Percentiles rank a stretch among this genome's conserved stretches.
phyloP scores from a whole-genome alignment of 2,797 vertebrate species.

The Anguilla marmorata region DNA sequence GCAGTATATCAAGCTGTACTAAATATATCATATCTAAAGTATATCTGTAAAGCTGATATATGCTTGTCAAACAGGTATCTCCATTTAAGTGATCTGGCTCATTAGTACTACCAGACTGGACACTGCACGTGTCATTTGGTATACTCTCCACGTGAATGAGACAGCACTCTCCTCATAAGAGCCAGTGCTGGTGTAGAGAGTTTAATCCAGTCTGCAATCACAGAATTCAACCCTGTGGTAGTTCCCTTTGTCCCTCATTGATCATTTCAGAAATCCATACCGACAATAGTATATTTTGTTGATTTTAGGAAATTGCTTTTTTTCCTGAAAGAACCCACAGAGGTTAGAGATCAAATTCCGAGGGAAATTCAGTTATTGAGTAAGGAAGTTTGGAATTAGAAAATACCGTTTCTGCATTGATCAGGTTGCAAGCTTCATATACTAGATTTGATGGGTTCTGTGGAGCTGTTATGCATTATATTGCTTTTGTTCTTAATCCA shows the following conservation, averaged over 20 bases:
- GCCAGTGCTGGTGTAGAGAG: conserved; percentile 9
- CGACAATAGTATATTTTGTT: neutral
- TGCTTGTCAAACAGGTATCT: neutral
- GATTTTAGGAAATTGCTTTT: neutral
- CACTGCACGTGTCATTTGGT: neutral
- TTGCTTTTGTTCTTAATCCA: neutral
- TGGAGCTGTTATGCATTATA: neutral
- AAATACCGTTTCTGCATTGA: neutral
- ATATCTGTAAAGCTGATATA: neutral
- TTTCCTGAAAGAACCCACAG: neutral
- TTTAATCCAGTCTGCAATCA: neutral
- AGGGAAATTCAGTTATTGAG: neutral
- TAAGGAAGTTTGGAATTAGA: neutral
- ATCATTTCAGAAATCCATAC: conserved; percentile 13
- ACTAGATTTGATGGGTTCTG: neutral
- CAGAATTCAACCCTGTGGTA: conserved; percentile 16
- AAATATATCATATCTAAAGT: neutral
- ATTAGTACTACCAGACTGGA: neutral
- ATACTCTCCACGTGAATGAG: neutral
- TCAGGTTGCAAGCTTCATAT: neutral
- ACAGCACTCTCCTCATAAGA: neutral
- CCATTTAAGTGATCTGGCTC: neutral
- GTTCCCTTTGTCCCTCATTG: conserved; percentile 16
- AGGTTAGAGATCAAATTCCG: conserved; percentile 10
- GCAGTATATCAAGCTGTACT: neutral